Evolutionary conservation across 2,888 invertebrate species (phyloP), one percentile per base, ranked within the genome.

Genomic region (Pachycephus smyrnensis): DNA sequence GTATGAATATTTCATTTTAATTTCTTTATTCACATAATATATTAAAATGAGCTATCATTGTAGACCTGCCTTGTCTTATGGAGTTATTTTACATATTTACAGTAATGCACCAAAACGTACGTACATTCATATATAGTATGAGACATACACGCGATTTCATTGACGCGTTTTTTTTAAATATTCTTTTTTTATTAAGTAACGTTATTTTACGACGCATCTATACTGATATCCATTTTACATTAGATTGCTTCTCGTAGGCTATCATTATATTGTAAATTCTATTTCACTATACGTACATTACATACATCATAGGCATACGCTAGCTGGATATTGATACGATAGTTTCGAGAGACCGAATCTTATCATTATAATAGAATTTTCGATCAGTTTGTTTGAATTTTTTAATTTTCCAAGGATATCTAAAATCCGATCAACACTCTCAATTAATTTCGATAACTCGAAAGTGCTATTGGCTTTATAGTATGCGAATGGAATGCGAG

Each of bases 11-110:
- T 32, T 71, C 33, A 32, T 71, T 31, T n/a, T 35, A 32, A 32
- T 74, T 35, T 33, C 33, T 78, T 71, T 68, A 75, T 71, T 78
- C 75, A 71, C 73, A 40, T 75, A 71, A 78, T 75, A 78, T 75
- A 78, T 78, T 75, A 76, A 69, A 77, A 68, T 68, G 32, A 30
- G 36, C 68, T 77, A n/a, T 71, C 11, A 15, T 33, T 30, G 33
- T 33, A 30, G 11, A 32, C 12, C 68, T 36, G 36, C 31, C 55
- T 33, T 75, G 9, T 37, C 33, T 30, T 74, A 75, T 36, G 15
- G 15, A 23, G 55, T 68, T 76, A 78, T 76, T 32, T 32, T 78
- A 78, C 78, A 76, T 78, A 78, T 78, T 68, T 78, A 78, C 78
- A 78, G 73, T 68, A 75, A 36, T 68, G 73, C 73, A 68, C 36